Base-by-base conservation (phyloP, 2,113 vertebrate genomes). In the Perognathus longimembris region DNA sequence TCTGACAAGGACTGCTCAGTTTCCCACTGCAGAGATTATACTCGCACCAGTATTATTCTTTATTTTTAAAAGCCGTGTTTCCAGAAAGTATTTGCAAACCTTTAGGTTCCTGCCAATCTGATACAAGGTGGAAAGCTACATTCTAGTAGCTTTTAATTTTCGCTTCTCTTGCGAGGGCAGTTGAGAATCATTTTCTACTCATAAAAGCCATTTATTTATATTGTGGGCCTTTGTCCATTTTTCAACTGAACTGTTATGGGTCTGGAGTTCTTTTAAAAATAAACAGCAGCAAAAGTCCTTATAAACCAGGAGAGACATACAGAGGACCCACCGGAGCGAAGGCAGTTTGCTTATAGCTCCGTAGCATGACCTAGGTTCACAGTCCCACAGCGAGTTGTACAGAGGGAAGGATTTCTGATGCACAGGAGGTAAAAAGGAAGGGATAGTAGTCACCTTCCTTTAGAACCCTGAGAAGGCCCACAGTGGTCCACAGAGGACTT, bases 401-500 rank as follows among this genome's bases (percentile, higher is more conserved):
- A 30, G 12, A 32, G 17, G 86, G 83, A 85, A 76, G 34, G n/a
- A 63, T 18, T 50, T 80, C 5, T 64, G 38, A n/a, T 30, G 40
- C 7, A 26, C 17, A 17, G 38, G 32, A 84, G 24, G 24, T 24
- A 32, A 54, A 92, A 85, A 42, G 28, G 14, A 40, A 10, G 9
- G 45, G 1, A 30, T 0, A 85, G 21, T 1, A 30, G 30, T 1
- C 59, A 22, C 54, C 57, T 89, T 79, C 36, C 14, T 40, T 71
- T 2, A 34, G 38, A 79, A 42, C 9, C 12, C 77, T 75, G 66
- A 80, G 40, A 86, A 63, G 30, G 7, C 14, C 22, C 20, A 1
- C 5, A 1, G 9, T 26, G 40, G 2, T 14, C 8, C 2, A 32
- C 3, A 12, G 0, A 42, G 14, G 1, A 8, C 1, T 0, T 24